Evolutionary conservation across 2,888 invertebrate genomes (phyloP).

Genomic region (Rhamphomyia laevipes): DNA sequence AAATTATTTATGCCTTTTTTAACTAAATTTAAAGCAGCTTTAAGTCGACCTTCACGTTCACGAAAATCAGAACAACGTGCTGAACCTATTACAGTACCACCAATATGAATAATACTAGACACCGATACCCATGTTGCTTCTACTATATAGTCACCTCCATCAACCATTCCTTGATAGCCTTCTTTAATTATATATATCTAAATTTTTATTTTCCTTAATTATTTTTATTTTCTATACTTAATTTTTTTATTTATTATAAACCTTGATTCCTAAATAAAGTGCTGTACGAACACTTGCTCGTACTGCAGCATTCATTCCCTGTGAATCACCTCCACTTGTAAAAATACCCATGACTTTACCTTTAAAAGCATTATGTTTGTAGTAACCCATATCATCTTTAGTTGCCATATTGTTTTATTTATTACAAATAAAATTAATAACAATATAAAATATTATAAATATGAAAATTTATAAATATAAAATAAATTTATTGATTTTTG

Average conservation of each 20-base stretch:
- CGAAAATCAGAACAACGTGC: slow-evolving; percentile 85
- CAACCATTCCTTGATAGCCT: slow-evolving; percentile 87
- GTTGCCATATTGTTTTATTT: no score
- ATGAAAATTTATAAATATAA: no score
- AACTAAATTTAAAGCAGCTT: slow-evolving; percentile 80
- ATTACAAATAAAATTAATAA: no score
- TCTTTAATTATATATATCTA: slow-evolving; percentile 54
- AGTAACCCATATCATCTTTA: no score
- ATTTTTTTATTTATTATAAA: slow-evolving; percentile 43
- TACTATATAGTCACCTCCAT: slow-evolving; percentile 80
- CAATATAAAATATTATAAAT: no score
- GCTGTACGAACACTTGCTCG: slow-evolving; percentile 93
- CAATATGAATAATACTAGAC: slow-evolving; percentile 90
- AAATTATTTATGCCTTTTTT: slow-evolving; percentile 76
- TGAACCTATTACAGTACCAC: slow-evolving; percentile 93
- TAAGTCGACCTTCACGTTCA: slow-evolving; percentile 69
- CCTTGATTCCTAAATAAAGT: slow-evolving; percentile 87
- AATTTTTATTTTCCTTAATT: not conserved
- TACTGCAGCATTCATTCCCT: slow-evolving; percentile 96
- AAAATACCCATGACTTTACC: slow-evolving; percentile 85
- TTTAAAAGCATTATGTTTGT: no score
- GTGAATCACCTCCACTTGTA: slow-evolving; percentile 93
- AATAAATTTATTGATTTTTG: no score
- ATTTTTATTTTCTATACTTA: not conserved
- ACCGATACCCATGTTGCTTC: slow-evolving; percentile 92